These are phyloP conservation scores for Nycticorax nycticorax DNA, from an alignment of 2,113 vertebrate genomes.

Conservation along the genomic window DNA sequence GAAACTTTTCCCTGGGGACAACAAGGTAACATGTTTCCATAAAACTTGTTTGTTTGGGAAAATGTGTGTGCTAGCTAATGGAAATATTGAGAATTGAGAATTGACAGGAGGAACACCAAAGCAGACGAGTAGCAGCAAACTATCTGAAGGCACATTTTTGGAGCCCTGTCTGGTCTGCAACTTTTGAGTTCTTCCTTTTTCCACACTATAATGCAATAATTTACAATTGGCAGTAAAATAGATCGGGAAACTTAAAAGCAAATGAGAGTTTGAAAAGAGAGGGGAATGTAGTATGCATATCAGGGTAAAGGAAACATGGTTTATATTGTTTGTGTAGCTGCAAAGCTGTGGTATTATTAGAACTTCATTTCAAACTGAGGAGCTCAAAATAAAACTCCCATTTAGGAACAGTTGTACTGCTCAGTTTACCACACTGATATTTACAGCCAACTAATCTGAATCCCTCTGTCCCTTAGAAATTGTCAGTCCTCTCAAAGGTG, in stretches of 20 bases:
- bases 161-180: neutral
- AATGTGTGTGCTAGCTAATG: neutral
- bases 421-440: neutral
- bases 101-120: neutral
- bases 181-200: neutral
- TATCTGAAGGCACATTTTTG: neutral
- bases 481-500: neutral
- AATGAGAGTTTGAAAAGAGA: neutral
- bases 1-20: neutral
- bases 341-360: neutral
- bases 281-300: neutral
- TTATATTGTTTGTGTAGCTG: neutral
- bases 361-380: neutral
- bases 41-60: neutral
- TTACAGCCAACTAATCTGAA: neutral
- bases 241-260: neutral
- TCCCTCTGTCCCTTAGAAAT: neutral
- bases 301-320: neutral
- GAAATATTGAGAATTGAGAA: neutral
- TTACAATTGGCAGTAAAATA: neutral
- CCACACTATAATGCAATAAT: neutral
- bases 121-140: neutral
- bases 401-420: neutral
- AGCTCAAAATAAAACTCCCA: constrained; percentile 5
- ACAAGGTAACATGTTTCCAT: neutral